phyloP scores from a whole-genome alignment of 2,888 invertebrate genomes.

The Drosophila atroscutellata region DNA sequence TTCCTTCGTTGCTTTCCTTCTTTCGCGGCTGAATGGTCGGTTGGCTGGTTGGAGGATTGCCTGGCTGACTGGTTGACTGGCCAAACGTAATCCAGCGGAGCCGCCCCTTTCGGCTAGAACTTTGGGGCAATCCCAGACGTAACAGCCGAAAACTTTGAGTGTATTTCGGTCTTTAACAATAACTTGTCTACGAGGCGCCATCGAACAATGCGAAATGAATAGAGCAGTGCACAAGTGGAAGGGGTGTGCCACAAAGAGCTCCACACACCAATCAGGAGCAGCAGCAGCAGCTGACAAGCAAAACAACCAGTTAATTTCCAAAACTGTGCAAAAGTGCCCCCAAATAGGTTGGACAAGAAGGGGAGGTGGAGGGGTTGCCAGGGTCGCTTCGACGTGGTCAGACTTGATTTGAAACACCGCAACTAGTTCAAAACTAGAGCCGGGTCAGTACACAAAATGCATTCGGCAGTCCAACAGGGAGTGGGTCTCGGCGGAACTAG shows the following conservation, averaged over 20 bases:
- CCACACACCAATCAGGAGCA: slow-evolving; percentile 14
- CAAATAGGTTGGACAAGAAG: slow-evolving; percentile 35
- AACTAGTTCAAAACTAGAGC: slow-evolving; percentile 58
- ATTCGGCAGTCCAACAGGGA: slow-evolving; percentile 29
- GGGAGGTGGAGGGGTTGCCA: slow-evolving; percentile 8
- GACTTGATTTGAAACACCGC: slow-evolving; percentile 63
- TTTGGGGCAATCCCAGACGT: slow-evolving; percentile 53
- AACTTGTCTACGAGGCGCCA: slow-evolving; percentile 65
- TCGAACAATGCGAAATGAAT: slow-evolving; percentile 66
- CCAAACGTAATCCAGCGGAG: slow-evolving; percentile 43
- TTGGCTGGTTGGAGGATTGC: slow-evolving; percentile 15
- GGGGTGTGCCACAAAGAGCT: slow-evolving; percentile 19
- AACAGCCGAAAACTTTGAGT: slow-evolving; percentile 62
- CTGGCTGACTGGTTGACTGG: slow-evolving; percentile 13
- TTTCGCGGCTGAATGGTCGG: slow-evolving; percentile 45
- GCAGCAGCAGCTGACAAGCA: slow-evolving; percentile 45
- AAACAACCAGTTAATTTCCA: slow-evolving; percentile 76
- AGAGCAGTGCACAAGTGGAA: background rate
- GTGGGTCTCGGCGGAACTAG: slow-evolving; percentile 12
- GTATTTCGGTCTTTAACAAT: slow-evolving; percentile 59
- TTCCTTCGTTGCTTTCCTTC: slow-evolving; percentile 69
- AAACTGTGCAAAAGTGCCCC: slow-evolving; percentile 66
- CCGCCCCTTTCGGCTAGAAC: slow-evolving; percentile 36
- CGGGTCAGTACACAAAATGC: slow-evolving; percentile 37
- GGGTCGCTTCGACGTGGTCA: slow-evolving; percentile 49